Evolutionary conservation across 2,888 invertebrate species (phyloP), one percentile per base, ranked within the genome.

Genomic region (Ectobius pallidus): DNA sequence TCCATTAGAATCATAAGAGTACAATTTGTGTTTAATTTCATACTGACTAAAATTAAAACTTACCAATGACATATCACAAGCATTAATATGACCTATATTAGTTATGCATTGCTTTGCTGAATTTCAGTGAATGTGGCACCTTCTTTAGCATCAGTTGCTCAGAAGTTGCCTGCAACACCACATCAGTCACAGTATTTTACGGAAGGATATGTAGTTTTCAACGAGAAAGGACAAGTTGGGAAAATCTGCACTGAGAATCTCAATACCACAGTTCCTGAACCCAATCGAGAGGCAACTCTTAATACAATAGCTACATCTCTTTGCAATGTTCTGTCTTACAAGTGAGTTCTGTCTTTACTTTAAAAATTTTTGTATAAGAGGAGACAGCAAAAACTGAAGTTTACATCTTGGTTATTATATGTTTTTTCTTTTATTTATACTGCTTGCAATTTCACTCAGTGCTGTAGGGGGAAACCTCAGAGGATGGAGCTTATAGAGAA

Each of bases 191-290:
- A 88, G 73, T 92, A 94, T 79, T 88, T 87, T 78, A 87, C 89
- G 71, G 90, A 90, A 76, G 95, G 95, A n/a, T 94, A 90, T 83
- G 92, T 94, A 3, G 88, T 93, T 75, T 94, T 94, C 85, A 91
- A 93, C 77, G 95, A 95, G 83, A 92, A 72, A 49, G 75, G 75
- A 7, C 72, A 75, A 25, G 34, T 58, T 44, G 75, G 75, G 11
- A 94, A 94, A 83, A 83, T 95, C 44, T 95, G 95, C 81, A 91
- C 92, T 0, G 92, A 92, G 79, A 93, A 92, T 67, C 84, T 94
- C 74, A 92, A 93, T 79, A 85, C 85, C 18, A 87, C 86, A 62
- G 79, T 88, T 44, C 86, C 88, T 11, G 80, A 80, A 32, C 80
- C 80, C 27, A 83, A 84, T 77, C 81, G 83, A 80, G 85, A 86